A percentile compares a stretch with the other conserved stretches of the same genome.
These are phyloP conservation scores for Brachionus koreanus DNA, from an alignment of 1,140 invertebrate species.

Conservation along the genomic window DNA sequence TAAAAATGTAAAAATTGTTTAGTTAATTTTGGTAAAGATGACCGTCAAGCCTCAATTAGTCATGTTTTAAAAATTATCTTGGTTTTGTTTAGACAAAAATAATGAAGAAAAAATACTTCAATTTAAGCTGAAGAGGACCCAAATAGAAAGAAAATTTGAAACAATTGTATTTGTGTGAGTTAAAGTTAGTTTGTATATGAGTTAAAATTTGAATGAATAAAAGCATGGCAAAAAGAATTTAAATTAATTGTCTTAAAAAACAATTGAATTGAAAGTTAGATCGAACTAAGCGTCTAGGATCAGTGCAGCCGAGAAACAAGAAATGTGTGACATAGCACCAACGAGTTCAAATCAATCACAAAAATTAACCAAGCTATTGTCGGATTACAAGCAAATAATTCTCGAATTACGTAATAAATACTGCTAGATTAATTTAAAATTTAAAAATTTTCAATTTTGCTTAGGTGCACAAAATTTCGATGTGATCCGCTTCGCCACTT, in stretches of 20 bases:
- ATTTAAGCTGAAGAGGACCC: neutral
- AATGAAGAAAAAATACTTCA: constrained; percentile 31
- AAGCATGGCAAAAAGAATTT: neutral
- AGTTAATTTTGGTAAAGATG: neutral
- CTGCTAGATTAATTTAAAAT: too few species aligned
- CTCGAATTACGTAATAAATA: constrained; percentile 18
- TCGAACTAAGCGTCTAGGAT: neutral
- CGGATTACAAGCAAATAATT: constrained; percentile 41
- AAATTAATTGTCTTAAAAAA: neutral
- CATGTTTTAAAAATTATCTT: neutral
- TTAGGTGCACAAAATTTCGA: constrained; percentile 83
- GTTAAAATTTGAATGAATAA: neutral
- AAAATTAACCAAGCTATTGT: constrained; percentile 3
- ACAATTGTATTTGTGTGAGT: neutral
- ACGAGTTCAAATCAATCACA: neutral
- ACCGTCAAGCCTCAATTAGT: neutral
- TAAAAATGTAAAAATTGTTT: neutral
- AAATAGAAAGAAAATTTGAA: neutral
- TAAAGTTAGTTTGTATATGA: constrained; percentile 1
- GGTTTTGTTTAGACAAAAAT: neutral
- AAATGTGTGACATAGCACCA: constrained; percentile 21
- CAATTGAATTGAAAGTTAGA: neutral
- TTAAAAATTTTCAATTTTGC: neutral
- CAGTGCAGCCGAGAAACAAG: neutral
- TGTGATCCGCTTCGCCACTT: constrained; percentile 89